Base-by-base conservation (phyloP, 2,888 invertebrate genomes). In the Escarpia spicata region DNA sequence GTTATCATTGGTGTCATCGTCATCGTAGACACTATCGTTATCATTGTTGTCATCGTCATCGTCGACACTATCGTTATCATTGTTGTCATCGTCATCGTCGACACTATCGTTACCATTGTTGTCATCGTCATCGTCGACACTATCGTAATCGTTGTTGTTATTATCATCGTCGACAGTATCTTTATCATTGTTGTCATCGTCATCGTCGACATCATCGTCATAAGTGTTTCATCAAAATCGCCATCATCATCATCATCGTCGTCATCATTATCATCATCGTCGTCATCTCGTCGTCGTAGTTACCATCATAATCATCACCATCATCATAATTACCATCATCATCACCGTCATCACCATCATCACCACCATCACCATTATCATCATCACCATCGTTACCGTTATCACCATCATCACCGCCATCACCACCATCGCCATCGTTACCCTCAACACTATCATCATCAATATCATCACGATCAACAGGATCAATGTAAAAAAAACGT, bases 171-270 rank as follows among this genome's bases (percentile, higher is more conserved):
- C 31, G 90, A 12, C 90, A 15, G 1, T 15, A 90, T 90, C 1
- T 1, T 90, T 12, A 43, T 90, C 90, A 90, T 90, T 15, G 43
- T 90, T 19, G 3, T 90, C 31, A 26, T 89, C n/a, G n/a, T 89
- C 89, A n/a, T 89, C 19, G 89, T 89, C 89, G n/a, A 26, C n/a
- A 89, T 89, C 89, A n/a, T 89, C 19, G 89, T 89, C 89, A 89
- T 89, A 26, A 89, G 19, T n/a, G 89, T 89, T 26, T n/a, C 26
- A 26, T 26, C 26, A 26, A 19, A 89, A 37, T 37, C 37, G 37
- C 1, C 37, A 37, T 37, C 37, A 37, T 37, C 37, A 37, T 37
- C 37, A 37, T 89, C n/a, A 89, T 89, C 89, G 1, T 89, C 19
- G 89, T 43, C 37, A 43, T 90, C 90, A 90, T 10, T 10, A 90